Evolutionary conservation across 1,140 invertebrate genomes (phyloP).

Genomic region (roundworm (Caenorhabditis elegans)): DNA sequence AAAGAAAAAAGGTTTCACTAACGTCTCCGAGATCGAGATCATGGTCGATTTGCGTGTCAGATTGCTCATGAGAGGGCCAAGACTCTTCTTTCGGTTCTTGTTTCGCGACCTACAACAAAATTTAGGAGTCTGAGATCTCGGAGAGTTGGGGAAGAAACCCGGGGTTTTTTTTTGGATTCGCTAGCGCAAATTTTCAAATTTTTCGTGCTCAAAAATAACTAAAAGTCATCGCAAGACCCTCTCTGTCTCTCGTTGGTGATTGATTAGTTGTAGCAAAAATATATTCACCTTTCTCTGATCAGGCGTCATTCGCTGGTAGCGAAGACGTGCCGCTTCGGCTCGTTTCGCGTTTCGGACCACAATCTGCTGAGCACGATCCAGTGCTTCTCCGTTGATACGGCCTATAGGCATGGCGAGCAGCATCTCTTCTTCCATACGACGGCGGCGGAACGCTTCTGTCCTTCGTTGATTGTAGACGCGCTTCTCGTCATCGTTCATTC

Average conservation of each 20-base stretch:
- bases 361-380: constrained; percentile 50
- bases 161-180: neutral
- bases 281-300: constrained; percentile 45
- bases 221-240: neutral
- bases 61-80: constrained; percentile 15
- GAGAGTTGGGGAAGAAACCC: neutral
- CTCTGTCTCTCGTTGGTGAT: neutral
- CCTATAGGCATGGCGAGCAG: constrained; percentile 52
- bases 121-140: neutral
- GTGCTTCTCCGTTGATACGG: constrained; percentile 48
- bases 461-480: constrained; percentile 46
- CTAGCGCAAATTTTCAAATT: neutral
- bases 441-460: constrained; percentile 45
- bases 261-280: too few relatives aligned
- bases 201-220: neutral
- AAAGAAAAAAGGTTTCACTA: constrained; percentile 3
- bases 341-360: constrained; percentile 50
- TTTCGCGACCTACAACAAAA: constrained; percentile 31
- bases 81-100: constrained; percentile 14
- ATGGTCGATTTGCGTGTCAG: constrained; percentile 17
- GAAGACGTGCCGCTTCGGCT: constrained; percentile 46
- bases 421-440: constrained; percentile 46
- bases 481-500: constrained; percentile 51
- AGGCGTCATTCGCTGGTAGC: constrained; percentile 50
- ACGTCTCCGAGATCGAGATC: constrained; percentile 32